Evolutionary conservation across 2,113 vertebrate genomes (phyloP).

Genomic region (Bagarius yarrelli): DNA sequence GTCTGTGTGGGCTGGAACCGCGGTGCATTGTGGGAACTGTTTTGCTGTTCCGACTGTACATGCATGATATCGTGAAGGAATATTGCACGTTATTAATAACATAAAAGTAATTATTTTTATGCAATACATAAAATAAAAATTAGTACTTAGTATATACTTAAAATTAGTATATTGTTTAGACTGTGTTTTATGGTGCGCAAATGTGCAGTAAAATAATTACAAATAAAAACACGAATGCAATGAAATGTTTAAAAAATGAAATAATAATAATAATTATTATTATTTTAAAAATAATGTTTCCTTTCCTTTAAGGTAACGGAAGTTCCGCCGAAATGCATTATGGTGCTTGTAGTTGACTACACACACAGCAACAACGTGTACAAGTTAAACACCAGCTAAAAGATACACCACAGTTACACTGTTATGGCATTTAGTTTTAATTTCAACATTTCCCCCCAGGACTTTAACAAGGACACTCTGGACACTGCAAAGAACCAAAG

Average conservation of each 20-base stretch:
- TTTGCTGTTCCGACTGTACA: neutral
- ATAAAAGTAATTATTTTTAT: too few species aligned
- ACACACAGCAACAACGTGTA: neutral
- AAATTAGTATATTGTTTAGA: neutral
- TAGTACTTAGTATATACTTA: too few species aligned
- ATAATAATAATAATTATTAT: neutral
- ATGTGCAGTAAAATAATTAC: neutral
- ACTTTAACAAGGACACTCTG: constrained; percentile 26
- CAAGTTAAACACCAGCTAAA: neutral
- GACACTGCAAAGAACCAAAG: neutral
- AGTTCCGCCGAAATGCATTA: constrained; percentile 17
- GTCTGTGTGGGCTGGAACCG: neutral
- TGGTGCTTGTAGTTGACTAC: constrained; percentile 61
- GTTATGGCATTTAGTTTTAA: constrained; percentile 77
- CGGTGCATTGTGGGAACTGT: constrained; percentile 45
- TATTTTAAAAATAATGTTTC: neutral
- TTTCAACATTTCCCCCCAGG: constrained; percentile 62
- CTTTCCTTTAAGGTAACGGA: neutral
- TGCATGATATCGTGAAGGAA: neutral
- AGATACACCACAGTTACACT: neutral
- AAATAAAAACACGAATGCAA: neutral
- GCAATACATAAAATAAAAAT: too few species aligned
- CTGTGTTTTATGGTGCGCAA: neutral
- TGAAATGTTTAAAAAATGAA: neutral
- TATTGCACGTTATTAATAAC: neutral